These are phyloP conservation scores for Leucosticte australis DNA, from an alignment of 2,113 vertebrate species.

Conservation along the genomic window DNA sequence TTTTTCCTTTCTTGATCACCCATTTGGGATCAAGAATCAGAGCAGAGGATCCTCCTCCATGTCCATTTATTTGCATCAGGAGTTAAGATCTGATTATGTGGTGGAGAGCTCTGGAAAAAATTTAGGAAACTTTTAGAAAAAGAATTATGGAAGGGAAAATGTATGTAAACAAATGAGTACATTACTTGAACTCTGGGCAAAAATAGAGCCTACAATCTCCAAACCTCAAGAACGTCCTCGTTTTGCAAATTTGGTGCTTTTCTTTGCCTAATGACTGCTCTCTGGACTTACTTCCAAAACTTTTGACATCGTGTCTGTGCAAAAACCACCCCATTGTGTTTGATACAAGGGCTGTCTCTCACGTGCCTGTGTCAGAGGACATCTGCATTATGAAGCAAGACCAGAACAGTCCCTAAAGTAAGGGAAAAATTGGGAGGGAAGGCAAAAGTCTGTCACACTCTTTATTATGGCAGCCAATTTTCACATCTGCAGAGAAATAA, in stretches of 20 bases:
- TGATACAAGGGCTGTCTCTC: background rate
- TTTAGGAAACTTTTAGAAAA: background rate
- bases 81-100: background rate
- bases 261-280: background rate
- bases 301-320: background rate
- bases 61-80: background rate
- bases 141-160: background rate
- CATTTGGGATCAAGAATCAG: background rate
- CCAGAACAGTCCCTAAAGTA: background rate
- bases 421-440: background rate
- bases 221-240: background rate
- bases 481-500: constrained; percentile 30
- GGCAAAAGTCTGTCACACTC: background rate
- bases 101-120: background rate
- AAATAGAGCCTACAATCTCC: background rate
- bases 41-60: background rate
- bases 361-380: background rate
- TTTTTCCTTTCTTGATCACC: background rate
- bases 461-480: constrained; percentile 4
- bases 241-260: background rate
- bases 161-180: background rate
- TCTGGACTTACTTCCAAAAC: background rate
- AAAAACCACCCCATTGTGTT: background rate
- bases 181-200: background rate
- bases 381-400: background rate